Percentiles rank a stretch among this genome's conserved stretches.
These are phyloP conservation scores for Cosmopolites sordidus DNA, from an alignment of 2,888 invertebrate genomes.

Conservation along the genomic window DNA sequence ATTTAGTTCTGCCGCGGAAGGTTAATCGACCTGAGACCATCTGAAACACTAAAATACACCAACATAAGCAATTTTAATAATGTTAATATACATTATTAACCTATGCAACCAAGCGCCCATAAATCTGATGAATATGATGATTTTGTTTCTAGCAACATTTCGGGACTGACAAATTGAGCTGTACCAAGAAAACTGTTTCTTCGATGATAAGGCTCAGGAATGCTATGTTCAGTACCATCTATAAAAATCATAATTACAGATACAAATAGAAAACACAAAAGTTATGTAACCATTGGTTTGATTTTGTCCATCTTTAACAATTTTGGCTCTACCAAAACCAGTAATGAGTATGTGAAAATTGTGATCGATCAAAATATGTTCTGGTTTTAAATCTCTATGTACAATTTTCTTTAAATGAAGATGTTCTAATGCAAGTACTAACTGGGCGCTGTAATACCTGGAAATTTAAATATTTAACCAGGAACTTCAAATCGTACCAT, in stretches of 20 bases:
- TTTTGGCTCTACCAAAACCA: constrained; percentile 96
- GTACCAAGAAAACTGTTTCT: constrained; percentile 80
- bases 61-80: too few relatives aligned
- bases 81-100: neutral
- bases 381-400: constrained; percentile 96
- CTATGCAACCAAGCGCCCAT: constrained; percentile 95
- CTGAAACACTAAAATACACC: constrained; percentile 67
- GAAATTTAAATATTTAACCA: neutral
- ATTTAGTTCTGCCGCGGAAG: constrained; percentile 75
- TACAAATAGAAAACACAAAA: too few relatives aligned
- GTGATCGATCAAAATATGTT: constrained; percentile 93
- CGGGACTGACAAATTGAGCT: constrained; percentile 98
- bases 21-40: constrained; percentile 76
- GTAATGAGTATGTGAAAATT: constrained; percentile 95
- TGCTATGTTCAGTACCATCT: constrained; percentile 35
- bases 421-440: constrained; percentile 86
- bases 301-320: constrained; percentile 50
- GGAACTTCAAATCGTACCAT: constrained; percentile 61
- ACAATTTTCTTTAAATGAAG: constrained; percentile 85
- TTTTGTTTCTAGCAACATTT: constrained; percentile 78
- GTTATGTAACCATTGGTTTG: constrained; percentile 12
- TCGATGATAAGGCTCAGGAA: constrained; percentile 42
- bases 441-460: constrained; percentile 91
- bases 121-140: constrained; percentile 80
- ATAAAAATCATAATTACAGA: too few relatives aligned